Base-by-base conservation (phyloP, 2,888 invertebrate genomes). In the Andrena trimmerana region DNA sequence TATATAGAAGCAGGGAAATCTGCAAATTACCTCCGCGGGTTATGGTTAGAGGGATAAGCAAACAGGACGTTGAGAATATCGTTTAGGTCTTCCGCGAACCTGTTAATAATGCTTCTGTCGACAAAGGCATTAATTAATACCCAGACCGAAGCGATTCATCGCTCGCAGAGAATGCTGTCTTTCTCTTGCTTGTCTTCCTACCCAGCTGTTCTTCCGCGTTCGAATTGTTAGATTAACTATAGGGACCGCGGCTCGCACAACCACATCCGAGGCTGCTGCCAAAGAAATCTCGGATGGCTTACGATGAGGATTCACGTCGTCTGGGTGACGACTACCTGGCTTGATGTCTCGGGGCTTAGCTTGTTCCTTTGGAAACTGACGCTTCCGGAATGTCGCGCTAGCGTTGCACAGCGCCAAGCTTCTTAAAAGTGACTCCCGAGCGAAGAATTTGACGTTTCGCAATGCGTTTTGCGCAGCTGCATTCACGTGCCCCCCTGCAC, bases 261-360 rank as follows among this genome's bases (percentile, higher is more conserved):
- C 74, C 50, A 33, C 60, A 29, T 27, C n/a, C 36, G 16, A 2
- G n/a, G 31, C 8, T 13, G 24, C 75, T 86, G 86, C 86, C 86
- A 83, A 83, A 65, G 68, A 76, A 73, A 69, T 70, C 80, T 65
- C 60, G 50, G 24, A 20, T 59, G 78, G 78, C 78, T 78, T 70
- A 75, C 70, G 69, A 81, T 75, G 62, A 36, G 72, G 81, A 84
- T 66, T 75, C 31, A 66, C 59, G 24, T 54, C 54, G 54, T 54
- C 54, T 2, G 31, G 57, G 29, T 29, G 80, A 77, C 50, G 54
- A 63, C 68, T 62, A 71, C 67, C 57, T 81, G 76, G 52, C 62
- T 52, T 7, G 29, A 31, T 20, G 33, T 4, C 50, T 50, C 33
- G 66, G 27, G 52, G 42, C 8, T 60, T 27, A 20, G 13, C 67